Evolutionary conservation across 2,113 vertebrate species (phyloP), one percentile per base, ranked within the genome.

Genomic region (Abramis brama): DNA sequence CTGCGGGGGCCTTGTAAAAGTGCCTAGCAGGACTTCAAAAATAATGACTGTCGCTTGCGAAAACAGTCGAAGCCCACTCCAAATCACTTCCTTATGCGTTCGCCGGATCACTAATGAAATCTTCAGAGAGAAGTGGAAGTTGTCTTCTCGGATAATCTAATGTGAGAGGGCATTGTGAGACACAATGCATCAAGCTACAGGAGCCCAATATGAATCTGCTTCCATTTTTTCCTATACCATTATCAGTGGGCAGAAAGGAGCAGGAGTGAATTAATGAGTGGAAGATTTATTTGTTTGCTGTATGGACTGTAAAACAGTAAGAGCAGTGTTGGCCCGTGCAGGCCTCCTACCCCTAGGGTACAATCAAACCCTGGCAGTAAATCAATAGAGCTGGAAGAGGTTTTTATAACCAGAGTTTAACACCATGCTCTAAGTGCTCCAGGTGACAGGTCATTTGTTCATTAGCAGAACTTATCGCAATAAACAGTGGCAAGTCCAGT

Each of bases 261-360:
- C 89, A 88, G 87, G 92, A 92, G 75, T 92, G 89, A 94, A 96
- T 95, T 96, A 92, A 94, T 94, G 93, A 93, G 89, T 88, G 92
- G 91, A 93, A 96, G 92, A 96, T 96, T 95, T 96, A 96, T 96
- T 96, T 96, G 92, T 94, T 95, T 95, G 93, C 92, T 96, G 91
- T 96, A 95, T 91, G 91, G 92, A 95, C 92, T 94, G 92, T 96
- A 95, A 96, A 97, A 95, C 93, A 95, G 94, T 93, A 92, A 95
- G 93, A 95, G 90, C 90, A 92, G 91, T 94, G 94, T 93, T 92
- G 89, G 92, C 93, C 92, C 88, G 93, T 82, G 88, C 93, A 94
- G 93, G 89, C 91, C 93, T 90, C 90, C 88, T 94, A 91, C 93
- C 95, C 94, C 93, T 87, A 92, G 95, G 95, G 95, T 93, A 94